These are phyloP conservation scores for Daboia siamensis DNA, from an alignment of 2,113 vertebrate species.

Conservation along the genomic window DNA sequence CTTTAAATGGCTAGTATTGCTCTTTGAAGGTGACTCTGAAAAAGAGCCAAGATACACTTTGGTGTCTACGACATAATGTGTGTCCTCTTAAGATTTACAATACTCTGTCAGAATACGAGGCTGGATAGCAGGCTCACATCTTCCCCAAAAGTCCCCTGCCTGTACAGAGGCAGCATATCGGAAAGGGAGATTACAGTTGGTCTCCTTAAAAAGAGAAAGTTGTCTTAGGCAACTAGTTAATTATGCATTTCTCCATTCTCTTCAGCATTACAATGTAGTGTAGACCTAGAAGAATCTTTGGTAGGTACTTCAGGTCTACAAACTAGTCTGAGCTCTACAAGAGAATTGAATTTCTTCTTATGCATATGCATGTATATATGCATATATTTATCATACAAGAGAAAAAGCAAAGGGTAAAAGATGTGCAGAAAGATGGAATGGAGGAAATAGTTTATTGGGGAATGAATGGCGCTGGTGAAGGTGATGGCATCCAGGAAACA, in stretches of 20 bases:
- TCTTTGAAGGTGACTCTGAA: neutral
- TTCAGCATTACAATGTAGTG: neutral
- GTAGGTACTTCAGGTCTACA: neutral
- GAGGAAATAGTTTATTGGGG: neutral
- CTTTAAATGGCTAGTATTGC: neutral
- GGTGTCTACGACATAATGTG: neutral
- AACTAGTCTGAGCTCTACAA: neutral
- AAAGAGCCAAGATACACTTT: neutral
- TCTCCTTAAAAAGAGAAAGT: neutral
- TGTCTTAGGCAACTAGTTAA: neutral
- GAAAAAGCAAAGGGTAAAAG: too few relatives aligned
- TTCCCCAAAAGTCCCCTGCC: neutral
- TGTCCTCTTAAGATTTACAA: neutral
- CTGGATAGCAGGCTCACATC: neutral
- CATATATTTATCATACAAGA: too few relatives aligned
- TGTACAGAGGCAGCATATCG: neutral
- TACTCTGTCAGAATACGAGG: neutral
- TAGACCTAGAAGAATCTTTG: neutral
- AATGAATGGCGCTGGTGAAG: neutral
- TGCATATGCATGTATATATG: too few relatives aligned
- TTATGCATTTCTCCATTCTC: neutral
- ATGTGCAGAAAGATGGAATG: neutral
- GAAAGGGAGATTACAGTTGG: neutral
- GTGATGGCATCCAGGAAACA: neutral
- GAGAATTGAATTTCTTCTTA: neutral